Percentiles rank a stretch among this genome's conserved stretches.
phyloP scores from a whole-genome alignment of 1,140 invertebrate genomes.

The Megathymus violae region DNA sequence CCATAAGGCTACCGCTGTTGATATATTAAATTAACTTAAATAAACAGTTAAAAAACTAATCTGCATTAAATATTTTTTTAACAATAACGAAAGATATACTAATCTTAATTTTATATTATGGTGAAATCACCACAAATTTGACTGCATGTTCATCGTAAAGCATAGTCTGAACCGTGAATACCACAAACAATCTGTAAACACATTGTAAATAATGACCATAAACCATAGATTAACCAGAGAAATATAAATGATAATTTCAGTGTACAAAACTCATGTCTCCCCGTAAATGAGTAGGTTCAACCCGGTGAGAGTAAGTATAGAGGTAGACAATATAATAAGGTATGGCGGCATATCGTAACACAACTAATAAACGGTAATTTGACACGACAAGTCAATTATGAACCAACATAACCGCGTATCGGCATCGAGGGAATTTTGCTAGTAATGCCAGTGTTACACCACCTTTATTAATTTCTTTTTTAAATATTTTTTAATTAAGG shows the following conservation, averaged over 20 bases:
- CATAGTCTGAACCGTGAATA: neutral
- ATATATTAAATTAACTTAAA: too few relatives aligned
- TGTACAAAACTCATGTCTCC: conserved; percentile 33
- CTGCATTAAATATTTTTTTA: too few relatives aligned
- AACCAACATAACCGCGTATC: conserved; percentile 66
- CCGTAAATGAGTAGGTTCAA: conserved; percentile 51
- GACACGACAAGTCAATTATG: conserved; percentile 80
- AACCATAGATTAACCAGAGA: neutral
- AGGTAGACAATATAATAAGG: conserved; percentile 61
- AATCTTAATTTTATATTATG: too few relatives aligned
- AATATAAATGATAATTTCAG: conserved; percentile 12
- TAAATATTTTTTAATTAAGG: too few relatives aligned
- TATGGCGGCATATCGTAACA: conserved; percentile 55
- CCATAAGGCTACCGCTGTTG: too few relatives aligned
- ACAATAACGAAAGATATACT: too few relatives aligned
- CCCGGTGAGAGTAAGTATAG: conserved; percentile 58
- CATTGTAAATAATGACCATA: neutral
- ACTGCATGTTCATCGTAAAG: too few relatives aligned
- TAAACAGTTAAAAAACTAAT: too few relatives aligned
- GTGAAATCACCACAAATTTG: too few relatives aligned
- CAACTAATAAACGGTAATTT: conserved; percentile 77
- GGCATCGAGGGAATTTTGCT: conserved; percentile 61
- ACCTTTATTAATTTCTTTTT: too few relatives aligned
- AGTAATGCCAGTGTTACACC: conserved; percentile 52
- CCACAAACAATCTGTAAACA: neutral